A percentile compares a stretch with the other conserved stretches of the same genome.
Conservation (phyloP, 2,888 invertebrate genomes). For the Dichetophora obliterata region DNA sequence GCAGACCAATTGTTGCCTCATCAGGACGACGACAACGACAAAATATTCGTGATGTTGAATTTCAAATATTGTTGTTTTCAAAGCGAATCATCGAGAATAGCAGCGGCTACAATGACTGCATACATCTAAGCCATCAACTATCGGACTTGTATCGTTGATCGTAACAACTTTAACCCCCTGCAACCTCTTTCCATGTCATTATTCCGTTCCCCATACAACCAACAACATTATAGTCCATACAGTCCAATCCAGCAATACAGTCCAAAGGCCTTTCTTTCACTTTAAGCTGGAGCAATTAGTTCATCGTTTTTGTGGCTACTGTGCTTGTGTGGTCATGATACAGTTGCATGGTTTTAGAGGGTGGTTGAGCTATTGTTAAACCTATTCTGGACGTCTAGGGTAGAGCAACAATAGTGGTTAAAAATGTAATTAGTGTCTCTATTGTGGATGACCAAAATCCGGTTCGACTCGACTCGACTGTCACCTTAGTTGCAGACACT, state of each 20-base stretch:
- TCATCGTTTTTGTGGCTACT: not conserved
- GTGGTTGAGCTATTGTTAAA: not conserved
- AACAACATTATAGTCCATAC: no score
- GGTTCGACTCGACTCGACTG: not conserved
- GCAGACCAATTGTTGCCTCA: constrained; percentile 17
- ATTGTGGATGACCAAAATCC: constrained; percentile 10
- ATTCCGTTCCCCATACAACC: not conserved
- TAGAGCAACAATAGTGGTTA: constrained; percentile 23
- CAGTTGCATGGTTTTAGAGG: not conserved
- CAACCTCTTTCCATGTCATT: not conserved
- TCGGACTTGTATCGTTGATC: not conserved
- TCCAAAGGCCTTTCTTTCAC: not conserved
- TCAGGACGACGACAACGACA: constrained; percentile 1
- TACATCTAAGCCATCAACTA: not conserved
- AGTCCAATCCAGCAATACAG: not conserved
- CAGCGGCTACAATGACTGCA: constrained; percentile 17
- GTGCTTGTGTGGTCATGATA: not conserved
- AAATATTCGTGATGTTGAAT: not conserved
- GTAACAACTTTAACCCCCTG: not conserved
- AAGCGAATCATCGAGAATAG: constrained; percentile 2
- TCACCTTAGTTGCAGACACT: not conserved
- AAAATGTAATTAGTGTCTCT: constrained; percentile 42
- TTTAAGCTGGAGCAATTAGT: constrained; percentile 12
- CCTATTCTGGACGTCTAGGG: not conserved
- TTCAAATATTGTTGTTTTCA: not conserved